Evolutionary conservation across 2,113 vertebrate genomes (phyloP), one percentile per base, ranked within the genome.

Genomic region (Steatornis caripensis): DNA sequence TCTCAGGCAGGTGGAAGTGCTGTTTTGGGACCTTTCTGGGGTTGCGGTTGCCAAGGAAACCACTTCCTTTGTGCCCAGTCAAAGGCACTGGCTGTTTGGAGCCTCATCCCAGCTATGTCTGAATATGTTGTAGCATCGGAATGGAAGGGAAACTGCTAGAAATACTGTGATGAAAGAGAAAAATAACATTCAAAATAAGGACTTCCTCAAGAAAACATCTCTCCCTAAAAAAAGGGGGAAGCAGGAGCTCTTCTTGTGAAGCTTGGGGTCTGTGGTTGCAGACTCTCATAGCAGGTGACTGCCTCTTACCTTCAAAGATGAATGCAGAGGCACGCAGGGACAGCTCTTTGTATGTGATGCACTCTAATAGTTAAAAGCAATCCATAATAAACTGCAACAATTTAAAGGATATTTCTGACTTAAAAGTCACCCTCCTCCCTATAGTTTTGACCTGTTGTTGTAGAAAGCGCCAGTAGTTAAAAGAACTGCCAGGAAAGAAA

Each of bases 11-110:
- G 93, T 87, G 89, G 82, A 93, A 95, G 79, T 92, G 58, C 87
- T 87, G 65, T 89, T 93, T 54, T 79, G 92, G 87, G 93, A 97
- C 84, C 43, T 81, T 92, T 89, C 60, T 87, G 69, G 79, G 49
- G 68, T 83, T 94, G 75, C 5, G 0, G 97, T 98, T 98, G 86
- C 97, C 95, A 97, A 80, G 97, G 97, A 90, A 98, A 98, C 97
- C 2, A 15, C 43, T 95, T 97, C 88, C 70, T 96, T 88, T 96
- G 87, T 96, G 96, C 96, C 95, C 87, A 95, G 96, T 76, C 90
- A 95, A 97, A 97, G 86, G 93, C 93, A 69, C 21, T 91, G 83
- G 49, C 93, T 97, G 87, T 76, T 91, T 84, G 91, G 92, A 98
- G 45, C 62, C 45, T 85, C 62, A 64, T 97, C 84, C 91, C 96